Evolutionary conservation across 2,113 vertebrate species (phyloP).

Genomic region (Gadus chalcogrammus): DNA sequence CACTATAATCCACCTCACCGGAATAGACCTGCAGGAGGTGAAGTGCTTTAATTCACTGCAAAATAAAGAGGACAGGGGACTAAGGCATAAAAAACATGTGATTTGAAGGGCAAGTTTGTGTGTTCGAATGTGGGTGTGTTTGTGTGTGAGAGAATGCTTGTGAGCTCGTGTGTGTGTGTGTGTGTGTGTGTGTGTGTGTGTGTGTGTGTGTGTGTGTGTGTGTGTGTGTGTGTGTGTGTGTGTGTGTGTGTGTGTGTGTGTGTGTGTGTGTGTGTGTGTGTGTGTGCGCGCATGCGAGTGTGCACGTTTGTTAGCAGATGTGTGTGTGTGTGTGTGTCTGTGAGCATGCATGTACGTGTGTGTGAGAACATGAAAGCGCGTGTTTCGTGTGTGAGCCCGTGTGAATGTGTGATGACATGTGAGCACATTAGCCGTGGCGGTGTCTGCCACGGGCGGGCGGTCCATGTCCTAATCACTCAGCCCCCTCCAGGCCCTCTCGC

Average conservation of each 20-base stretch:
- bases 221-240: background rate
- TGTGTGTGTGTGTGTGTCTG: background rate
- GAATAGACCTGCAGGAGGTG: constrained; percentile 56
- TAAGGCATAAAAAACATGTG: constrained; percentile 15
- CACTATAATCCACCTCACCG: constrained; percentile 43
- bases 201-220: background rate
- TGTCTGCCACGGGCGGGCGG: background rate
- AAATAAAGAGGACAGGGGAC: constrained; percentile 37
- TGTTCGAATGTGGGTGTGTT: background rate
- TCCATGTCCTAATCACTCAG: constrained; percentile 58
- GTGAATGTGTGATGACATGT: constrained; percentile 27
- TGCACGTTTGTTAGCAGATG: constrained; percentile 5
- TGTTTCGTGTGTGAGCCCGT: constrained; percentile 10
- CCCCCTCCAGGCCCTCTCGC: constrained; percentile 73
- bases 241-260: too few relatives aligned
- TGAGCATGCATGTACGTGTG: background rate
- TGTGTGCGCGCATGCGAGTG: constrained; percentile 6
- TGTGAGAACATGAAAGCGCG: background rate
- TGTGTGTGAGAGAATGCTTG: too few relatives aligned
- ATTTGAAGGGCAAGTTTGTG: constrained; percentile 38
- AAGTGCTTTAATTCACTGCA: constrained; percentile 46
- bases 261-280: constrained; percentile 7
- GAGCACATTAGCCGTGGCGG: background rate
- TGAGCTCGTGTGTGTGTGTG: background rate
- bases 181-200: background rate